A percentile compares a stretch with the other conserved stretches of the same genome.
Conservation (phyloP, 2,888 invertebrate genomes). For the Lasioglossum calceatum region DNA sequence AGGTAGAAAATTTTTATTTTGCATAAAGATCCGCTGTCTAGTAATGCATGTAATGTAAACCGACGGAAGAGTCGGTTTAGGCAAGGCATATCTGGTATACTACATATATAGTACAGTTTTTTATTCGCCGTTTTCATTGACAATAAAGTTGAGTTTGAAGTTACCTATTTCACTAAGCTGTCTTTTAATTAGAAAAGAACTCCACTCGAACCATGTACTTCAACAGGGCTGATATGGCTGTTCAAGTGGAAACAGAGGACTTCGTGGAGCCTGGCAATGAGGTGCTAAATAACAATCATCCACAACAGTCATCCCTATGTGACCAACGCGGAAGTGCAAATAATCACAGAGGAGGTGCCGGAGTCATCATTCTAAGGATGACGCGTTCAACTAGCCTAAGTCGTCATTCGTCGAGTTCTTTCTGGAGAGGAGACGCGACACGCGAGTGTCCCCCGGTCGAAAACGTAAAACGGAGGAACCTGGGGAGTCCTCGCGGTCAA, state of each 20-base stretch:
- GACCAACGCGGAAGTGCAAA: background rate
- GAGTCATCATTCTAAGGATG: background rate
- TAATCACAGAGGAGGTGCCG: too few relatives aligned
- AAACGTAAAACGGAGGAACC: constrained; percentile 29
- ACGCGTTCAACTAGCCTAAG: background rate
- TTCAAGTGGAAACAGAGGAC: background rate
- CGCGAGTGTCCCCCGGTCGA: constrained; percentile 6
- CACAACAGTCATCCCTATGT: background rate
- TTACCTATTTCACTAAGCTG: too few relatives aligned
- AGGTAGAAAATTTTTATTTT: too few relatives aligned
- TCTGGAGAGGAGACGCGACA: background rate
- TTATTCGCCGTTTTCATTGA: too few relatives aligned
- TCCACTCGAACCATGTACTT: too few relatives aligned
- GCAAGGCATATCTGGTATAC: too few relatives aligned
- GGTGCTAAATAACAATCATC: background rate
- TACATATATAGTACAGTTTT: too few relatives aligned
- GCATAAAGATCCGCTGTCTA: too few relatives aligned
- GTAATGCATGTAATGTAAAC: too few relatives aligned
- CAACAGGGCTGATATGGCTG: background rate
- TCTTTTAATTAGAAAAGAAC: too few relatives aligned
- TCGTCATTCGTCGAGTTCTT: background rate
- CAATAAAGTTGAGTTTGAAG: too few relatives aligned
- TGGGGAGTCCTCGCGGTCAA: constrained; percentile 48
- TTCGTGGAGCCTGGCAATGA: background rate
- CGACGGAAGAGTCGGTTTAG: too few relatives aligned